phyloP scores from a whole-genome alignment of 2,888 invertebrate species.

The Orgyia antiqua region DNA sequence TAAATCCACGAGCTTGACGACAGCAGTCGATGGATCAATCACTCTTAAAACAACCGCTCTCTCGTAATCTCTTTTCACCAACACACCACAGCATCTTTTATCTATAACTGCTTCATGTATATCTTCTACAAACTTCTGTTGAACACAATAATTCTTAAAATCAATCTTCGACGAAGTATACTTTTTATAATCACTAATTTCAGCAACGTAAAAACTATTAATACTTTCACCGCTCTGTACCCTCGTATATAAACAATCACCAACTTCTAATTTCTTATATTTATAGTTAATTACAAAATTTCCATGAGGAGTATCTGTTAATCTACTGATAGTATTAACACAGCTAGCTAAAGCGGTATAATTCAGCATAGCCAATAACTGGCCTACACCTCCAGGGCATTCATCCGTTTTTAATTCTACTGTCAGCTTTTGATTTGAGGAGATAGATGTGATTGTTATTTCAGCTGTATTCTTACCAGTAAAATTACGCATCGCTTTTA shows the following conservation, averaged over 20 bases:
- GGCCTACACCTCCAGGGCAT: conserved; percentile 15
- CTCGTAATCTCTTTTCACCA: conserved; percentile 9
- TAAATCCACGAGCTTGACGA: conserved; percentile 15
- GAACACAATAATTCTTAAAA: conserved; percentile 10
- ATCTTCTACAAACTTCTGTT: conserved; percentile 3
- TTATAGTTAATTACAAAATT: conserved; percentile 5
- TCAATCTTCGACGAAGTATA: background rate
- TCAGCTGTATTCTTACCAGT: conserved; percentile 5
- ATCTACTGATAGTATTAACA: background rate
- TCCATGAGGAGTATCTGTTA: background rate
- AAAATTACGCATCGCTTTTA: conserved; percentile 13
- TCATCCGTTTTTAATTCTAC: conserved; percentile 12
- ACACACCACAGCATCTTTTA: conserved; percentile 12
- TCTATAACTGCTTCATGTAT: conserved; percentile 5
- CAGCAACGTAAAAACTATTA: conserved; percentile 16
- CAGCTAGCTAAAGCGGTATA: conserved; percentile 6
- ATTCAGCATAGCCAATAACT: conserved; percentile 8
- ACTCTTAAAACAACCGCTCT: conserved; percentile 12
- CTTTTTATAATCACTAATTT: conserved; percentile 11
- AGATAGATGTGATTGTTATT: conserved; percentile 6
- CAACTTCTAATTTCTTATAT: conserved; percentile 9
- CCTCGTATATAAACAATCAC: conserved; percentile 11
- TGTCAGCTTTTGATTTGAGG: conserved; percentile 5
- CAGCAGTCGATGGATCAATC: conserved; percentile 6
- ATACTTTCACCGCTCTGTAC: conserved; percentile 11